Conservation (phyloP, 2,797 vertebrate genomes). For the Argyrosomus regius region DNA sequence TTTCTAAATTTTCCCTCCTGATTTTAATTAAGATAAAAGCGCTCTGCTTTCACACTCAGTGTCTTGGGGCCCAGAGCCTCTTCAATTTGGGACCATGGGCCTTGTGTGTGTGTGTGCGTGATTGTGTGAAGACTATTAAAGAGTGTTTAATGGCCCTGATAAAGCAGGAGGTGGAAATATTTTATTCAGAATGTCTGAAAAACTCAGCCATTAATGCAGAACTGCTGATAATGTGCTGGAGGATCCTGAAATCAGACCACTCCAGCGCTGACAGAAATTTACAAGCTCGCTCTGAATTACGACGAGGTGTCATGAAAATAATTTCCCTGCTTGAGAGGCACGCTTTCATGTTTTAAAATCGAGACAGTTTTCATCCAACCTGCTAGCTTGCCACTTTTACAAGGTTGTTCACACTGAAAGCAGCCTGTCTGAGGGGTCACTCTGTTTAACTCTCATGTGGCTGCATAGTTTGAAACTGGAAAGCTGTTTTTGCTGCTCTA, state of each 20-base stretch:
- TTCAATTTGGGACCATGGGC: constrained; percentile 56
- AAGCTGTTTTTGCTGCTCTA: background rate
- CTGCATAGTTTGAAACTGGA: too few relatives aligned
- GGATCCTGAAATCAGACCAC: constrained; percentile 42
- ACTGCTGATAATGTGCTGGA: constrained; percentile 58
- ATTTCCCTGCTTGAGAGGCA: constrained; percentile 30
- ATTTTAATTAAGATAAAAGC: constrained; percentile 94
- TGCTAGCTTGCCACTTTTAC: constrained; percentile 7
- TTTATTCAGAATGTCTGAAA: constrained; percentile 61
- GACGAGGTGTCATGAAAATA: constrained; percentile 41
- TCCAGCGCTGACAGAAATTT: constrained; percentile 41
- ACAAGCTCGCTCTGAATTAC: constrained; percentile 42
- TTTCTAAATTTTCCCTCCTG: constrained; percentile 77
- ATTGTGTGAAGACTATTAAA: constrained; percentile 53
- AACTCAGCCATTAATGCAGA: constrained; percentile 58
- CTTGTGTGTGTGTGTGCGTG: constrained; percentile 19
- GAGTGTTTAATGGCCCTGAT: constrained; percentile 69
- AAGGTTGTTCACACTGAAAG: background rate
- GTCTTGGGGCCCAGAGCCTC: constrained; percentile 54
- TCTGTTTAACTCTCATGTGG: background rate
- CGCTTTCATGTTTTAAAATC: constrained; percentile 23
- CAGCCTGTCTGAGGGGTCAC: background rate
- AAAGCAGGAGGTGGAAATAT: constrained; percentile 67
- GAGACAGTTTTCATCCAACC: constrained; percentile 8
- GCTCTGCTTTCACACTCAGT: constrained; percentile 48